Conservation (phyloP, 2,888 invertebrate species). For the Erebia epiphron region DNA sequence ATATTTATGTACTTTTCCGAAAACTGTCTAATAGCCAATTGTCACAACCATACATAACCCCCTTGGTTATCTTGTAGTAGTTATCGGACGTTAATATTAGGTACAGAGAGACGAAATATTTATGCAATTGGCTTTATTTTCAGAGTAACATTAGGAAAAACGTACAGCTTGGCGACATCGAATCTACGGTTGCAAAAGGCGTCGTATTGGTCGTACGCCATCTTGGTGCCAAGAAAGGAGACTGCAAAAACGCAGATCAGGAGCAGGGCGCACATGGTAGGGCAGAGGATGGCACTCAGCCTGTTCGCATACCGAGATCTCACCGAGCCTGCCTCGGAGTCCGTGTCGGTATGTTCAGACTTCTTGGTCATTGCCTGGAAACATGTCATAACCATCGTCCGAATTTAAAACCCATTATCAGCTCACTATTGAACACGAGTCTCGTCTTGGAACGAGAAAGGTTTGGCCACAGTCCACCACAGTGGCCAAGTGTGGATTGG, state of each 20-base stretch:
- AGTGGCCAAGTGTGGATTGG: too few relatives aligned
- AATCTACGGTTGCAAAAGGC: slow-evolving; percentile 58
- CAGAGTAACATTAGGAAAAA: slow-evolving; percentile 55
- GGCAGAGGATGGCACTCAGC: slow-evolving; percentile 66
- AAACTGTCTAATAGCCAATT: too few relatives aligned
- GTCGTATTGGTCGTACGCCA: slow-evolving; percentile 67
- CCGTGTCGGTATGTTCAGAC: slow-evolving; percentile 54
- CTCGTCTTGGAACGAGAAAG: too few relatives aligned
- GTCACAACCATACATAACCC: too few relatives aligned
- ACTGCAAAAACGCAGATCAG: slow-evolving; percentile 59
- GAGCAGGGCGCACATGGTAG: slow-evolving; percentile 63
- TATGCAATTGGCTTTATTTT: slow-evolving; percentile 33
- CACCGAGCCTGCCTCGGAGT: slow-evolving; percentile 62
- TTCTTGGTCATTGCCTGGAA: slow-evolving; percentile 57
- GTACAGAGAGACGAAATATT: neutral
- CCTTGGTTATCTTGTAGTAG: too few relatives aligned
- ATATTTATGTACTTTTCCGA: too few relatives aligned
- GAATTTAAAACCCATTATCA: too few relatives aligned
- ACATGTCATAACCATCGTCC: too few relatives aligned
- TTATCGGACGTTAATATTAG: too few relatives aligned
- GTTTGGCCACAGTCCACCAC: too few relatives aligned
- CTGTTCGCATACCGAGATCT: slow-evolving; percentile 51
- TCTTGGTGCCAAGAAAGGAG: slow-evolving; percentile 60
- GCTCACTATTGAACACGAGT: too few relatives aligned
- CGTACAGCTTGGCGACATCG: slow-evolving; percentile 58